Base-by-base conservation (phyloP, 2,888 invertebrate species). In the Pseudococcus longispinus region DNA sequence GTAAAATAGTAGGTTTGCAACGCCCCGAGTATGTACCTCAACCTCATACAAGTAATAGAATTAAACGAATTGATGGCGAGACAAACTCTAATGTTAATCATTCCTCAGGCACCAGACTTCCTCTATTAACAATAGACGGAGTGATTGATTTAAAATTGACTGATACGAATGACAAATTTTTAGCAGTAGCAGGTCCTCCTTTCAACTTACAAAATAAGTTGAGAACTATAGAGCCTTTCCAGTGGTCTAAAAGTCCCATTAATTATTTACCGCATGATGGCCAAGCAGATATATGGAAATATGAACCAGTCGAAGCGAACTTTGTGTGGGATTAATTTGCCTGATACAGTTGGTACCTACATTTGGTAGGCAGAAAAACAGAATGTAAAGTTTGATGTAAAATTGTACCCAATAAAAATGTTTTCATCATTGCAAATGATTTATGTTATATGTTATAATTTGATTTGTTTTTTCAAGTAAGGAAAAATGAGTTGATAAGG, bases 211-310 rank as follows among this genome's bases (percentile, higher is more conserved):
- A 88, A 15, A 85, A 84, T 82, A 84, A 87, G 23, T 9, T n/a
- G 29, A 65, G 60, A n/a, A 18, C 70, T 29, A 88, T 89, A 2
- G 88, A 89, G 86, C 93, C 95, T 0, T 97, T 96, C 91, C 93
- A 93, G 89, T 96, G 96, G 96, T 94, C 94, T 85, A 93, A 92
- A 84, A 93, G 94, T 88, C 92, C 92, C 88, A 95, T 94, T 89
- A 92, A 92, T 3, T 91, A 93, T 87, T 90, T 91, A 83, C 92
- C 93, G 0, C 96, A 96, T 89, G 90, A 92, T 88, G 95, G 95
- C 2, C 94, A 95, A 13, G 96, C 96, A 0, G 95, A 96, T 89
- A 90, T 92, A 82, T 96, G 95, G 93, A 91, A 93, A 83, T 96
- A 96, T 90, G 91, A 92, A 51, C 92, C 93, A 1, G 91, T 94